Conservation (phyloP, 2,797 vertebrate species). For the Alauda arvensis region DNA sequence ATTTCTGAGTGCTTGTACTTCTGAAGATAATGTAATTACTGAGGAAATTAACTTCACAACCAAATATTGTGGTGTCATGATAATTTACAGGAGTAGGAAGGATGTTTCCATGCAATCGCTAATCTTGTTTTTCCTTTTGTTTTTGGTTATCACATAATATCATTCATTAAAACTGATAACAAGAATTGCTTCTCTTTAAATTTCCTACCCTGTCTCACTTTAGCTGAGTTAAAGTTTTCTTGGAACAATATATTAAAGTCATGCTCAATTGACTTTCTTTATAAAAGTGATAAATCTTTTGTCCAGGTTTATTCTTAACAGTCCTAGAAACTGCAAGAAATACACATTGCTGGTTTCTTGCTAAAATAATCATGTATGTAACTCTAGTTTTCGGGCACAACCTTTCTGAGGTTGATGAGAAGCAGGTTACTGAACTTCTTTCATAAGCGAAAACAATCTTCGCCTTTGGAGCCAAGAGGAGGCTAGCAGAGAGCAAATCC, state of each 20-base stretch:
- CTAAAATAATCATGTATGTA: constrained; percentile 35
- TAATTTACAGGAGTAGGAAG: constrained; percentile 66
- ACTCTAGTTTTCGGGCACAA: not conserved
- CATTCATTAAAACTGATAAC: constrained; percentile 72
- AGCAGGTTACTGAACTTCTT: not conserved
- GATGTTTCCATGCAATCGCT: constrained; percentile 65
- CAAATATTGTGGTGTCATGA: constrained; percentile 62
- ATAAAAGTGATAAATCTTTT: constrained; percentile 66
- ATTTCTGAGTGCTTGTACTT: constrained; percentile 53
- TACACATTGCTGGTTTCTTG: constrained; percentile 2
- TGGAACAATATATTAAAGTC: constrained; percentile 67
- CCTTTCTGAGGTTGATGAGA: not conserved
- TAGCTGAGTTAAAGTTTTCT: constrained; percentile 66
- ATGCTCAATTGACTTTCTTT: constrained; percentile 63
- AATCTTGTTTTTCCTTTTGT: constrained; percentile 35
- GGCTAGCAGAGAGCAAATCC: not conserved
- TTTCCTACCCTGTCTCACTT: constrained; percentile 54
- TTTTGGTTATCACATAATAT: constrained; percentile 67
- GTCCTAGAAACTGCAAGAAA: constrained; percentile 46
- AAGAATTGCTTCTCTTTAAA: constrained; percentile 67
- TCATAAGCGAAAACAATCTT: not conserved
- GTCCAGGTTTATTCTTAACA: constrained; percentile 42
- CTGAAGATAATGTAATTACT: constrained; percentile 68
- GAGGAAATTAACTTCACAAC: constrained; percentile 71
- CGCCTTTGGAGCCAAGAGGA: constrained; percentile 4